phyloP scores from a whole-genome alignment of 2,797 vertebrate species.

The Caiman crocodilus region DNA sequence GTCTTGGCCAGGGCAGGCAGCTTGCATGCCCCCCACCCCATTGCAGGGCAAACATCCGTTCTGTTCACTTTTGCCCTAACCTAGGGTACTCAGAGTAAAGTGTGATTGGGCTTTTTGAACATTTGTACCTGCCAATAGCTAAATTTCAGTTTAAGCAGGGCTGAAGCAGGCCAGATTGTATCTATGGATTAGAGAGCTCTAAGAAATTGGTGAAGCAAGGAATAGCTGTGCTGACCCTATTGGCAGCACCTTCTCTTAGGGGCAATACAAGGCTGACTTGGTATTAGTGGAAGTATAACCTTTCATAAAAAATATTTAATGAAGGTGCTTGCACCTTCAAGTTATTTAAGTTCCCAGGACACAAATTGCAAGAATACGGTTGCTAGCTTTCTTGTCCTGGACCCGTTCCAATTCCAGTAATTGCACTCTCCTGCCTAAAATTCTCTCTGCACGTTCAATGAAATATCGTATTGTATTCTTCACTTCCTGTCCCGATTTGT shows the following conservation, averaged over 20 bases:
- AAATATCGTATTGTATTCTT: not conserved
- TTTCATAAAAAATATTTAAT: not conserved
- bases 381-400: constrained; percentile 36
- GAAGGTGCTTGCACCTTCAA: not conserved
- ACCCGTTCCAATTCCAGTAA: constrained; percentile 40
- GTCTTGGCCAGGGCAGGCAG: too few relatives aligned
- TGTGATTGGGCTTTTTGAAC: not conserved
- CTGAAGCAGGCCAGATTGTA: not conserved
- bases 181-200: not conserved
- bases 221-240: not conserved
- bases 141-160: not conserved
- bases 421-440: constrained; percentile 29
- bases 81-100: too few relatives aligned
- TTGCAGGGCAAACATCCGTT: too few relatives aligned
- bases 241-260: not conserved
- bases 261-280: not conserved
- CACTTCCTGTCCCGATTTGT: accelerated
- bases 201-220: not conserved
- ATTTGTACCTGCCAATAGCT: accelerated
- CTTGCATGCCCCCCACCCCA: too few relatives aligned
- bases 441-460: not conserved
- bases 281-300: not conserved
- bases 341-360: constrained; percentile 56
- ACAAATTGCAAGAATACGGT: constrained; percentile 44
- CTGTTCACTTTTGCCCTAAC: too few relatives aligned